Evolutionary conservation across 2,888 invertebrate genomes (phyloP), one percentile per base, ranked within the genome.

Genomic region (Acrobasis suavella): DNA sequence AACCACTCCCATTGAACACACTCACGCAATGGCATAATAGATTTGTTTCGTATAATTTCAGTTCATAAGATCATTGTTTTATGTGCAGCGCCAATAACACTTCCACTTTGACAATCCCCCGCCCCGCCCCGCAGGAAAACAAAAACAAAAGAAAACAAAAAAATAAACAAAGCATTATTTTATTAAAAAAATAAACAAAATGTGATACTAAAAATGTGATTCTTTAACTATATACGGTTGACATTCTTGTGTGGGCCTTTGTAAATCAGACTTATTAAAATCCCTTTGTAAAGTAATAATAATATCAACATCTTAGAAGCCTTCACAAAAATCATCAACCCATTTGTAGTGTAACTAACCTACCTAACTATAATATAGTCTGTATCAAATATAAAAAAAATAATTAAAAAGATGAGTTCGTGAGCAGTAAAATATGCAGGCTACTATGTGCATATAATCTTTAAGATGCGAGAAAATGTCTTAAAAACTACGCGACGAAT

Each of bases 91-190:
- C 91, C 90, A 76, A 82, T 69, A 67, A 76, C 87, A 86, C 89
- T 85, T 86, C 84, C 89, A 87, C 87, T 87, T 86, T 85, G 88
- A 89, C 87, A 89, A 89, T 85, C 89, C 87, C 86, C 89, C 86
- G 81, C 86, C 86, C 89, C 86, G 81, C 86, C 85, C 85, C 77
- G 80, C 71, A 80, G 81, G 79, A 81, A 77, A 79, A 74, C 72
- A 72, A 74, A 73, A 75, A 75, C 73, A 74, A 75, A 78, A 82
- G 76, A 77, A 78, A 79, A 80, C 77, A 72, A 70, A 74, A 82
- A 82, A 80, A n/a, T n/a, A 58, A 75, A 73, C 73, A 74, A 80
- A 79, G 72, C 66, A 75, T 78, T 77, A 71, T 78, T 88, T 89
- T 88, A 87, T 90, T 85, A 76, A 84, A 86, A 83, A 79, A 78